Base-by-base conservation (phyloP, 2,113 vertebrate species). In the Catharus bicknelli region DNA sequence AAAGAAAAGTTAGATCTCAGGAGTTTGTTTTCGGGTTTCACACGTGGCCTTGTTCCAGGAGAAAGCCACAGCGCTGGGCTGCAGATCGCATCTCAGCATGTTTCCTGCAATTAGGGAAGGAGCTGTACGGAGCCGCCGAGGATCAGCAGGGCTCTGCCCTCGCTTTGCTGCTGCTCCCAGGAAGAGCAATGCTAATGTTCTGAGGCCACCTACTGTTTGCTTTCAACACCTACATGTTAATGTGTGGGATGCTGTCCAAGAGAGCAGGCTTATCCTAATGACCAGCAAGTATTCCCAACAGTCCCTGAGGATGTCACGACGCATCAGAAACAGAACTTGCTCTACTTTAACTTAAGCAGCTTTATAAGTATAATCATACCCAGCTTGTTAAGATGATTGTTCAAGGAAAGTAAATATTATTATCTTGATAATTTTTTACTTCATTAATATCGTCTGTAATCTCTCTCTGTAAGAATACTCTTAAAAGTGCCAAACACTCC, bases 121-220 rank as follows among this genome's bases (percentile, higher is more conserved):
- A 75, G n/a, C 23, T 23, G 45, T 38, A 34, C 22, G 10, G 16
- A 75, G 59, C 3, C 26, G 13, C 51, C 13, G 50, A 38, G 67
- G 38, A 70, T 23, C 55, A 87, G 29, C 67, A 19, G 67, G 66
- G 17, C n/a, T 92, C 38, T 34, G 85, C n/a, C 63, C 57, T 83
- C 47, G 0, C 43, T 58, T 40, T 27, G 23, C 4, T 4, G 29
- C 53, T 2, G 55, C 1, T 80, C 51, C 61, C 34, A 9, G 20
- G 51, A 79, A 79, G 55, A 94, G 85, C 61, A 90, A 90, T 79
- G 64, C n/a, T 90, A 75, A 92, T 95, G 91, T 92, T 94, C 93
- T 96, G 94, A 96, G 96, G 95, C 90, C 96, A 96, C 84, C 96
- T 97, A 81, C 95, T 95, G 95, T 96, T 94, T 90, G 54, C 42